Evolutionary conservation across 2,113 vertebrate genomes (phyloP).

Genomic region (Fukomys damarensis): DNA sequence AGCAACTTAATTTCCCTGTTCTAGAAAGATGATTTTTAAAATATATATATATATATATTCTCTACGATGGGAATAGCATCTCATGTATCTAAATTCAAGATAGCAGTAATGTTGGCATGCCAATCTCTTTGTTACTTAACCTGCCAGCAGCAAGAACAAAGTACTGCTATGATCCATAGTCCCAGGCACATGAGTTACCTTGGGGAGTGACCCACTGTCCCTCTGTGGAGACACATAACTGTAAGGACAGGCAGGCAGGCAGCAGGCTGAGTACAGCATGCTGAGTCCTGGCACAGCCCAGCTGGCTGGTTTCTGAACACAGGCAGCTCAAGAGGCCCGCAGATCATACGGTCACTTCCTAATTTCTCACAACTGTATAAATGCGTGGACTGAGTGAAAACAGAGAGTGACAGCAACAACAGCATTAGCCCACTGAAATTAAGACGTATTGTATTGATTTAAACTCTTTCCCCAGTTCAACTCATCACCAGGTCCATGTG

Average conservation of each 20-base stretch:
- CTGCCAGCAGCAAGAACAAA: background rate
- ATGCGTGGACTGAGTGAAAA: background rate
- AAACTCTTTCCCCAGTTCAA: constrained; percentile 40
- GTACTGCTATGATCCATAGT: background rate
- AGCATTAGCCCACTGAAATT: constrained; percentile 28
- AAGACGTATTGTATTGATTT: constrained; percentile 58
- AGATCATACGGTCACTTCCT: background rate
- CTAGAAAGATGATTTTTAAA: background rate
- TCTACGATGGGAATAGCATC: background rate
- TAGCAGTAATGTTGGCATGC: background rate
- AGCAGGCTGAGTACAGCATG: background rate
- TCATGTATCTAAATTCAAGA: background rate
- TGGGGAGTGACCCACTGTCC: no score
- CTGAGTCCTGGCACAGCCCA: background rate
- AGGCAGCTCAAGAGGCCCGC: background rate
- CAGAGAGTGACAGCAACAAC: background rate
- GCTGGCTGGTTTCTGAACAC: background rate
- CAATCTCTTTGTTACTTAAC: background rate
- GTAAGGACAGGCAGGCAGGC: background rate
- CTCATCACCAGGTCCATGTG: background rate
- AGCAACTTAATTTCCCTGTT: background rate
- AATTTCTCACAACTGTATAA: constrained; percentile 20
- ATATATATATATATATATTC: no score
- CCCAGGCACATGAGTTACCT: background rate
- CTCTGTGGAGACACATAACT: background rate